These are phyloP conservation scores for Fregetta grallaria DNA, from an alignment of 2,113 vertebrate species.

Conservation along the genomic window DNA sequence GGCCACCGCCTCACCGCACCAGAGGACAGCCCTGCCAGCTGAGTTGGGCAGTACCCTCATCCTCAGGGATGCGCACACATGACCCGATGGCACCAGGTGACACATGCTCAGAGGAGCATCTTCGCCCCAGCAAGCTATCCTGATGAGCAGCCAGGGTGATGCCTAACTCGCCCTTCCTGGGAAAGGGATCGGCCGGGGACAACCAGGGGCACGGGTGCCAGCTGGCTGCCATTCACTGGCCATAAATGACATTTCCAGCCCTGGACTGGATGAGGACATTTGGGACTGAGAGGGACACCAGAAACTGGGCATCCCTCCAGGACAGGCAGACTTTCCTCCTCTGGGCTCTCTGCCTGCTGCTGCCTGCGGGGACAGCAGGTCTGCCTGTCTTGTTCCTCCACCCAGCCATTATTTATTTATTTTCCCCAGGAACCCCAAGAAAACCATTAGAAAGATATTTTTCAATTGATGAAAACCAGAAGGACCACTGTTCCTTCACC, in stretches of 20 bases:
- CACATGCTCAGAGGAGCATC: not conserved
- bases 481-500: not conserved
- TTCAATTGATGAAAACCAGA: not conserved
- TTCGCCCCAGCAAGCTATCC: fast-evolving
- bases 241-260: not conserved
- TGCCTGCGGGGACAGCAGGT: not conserved
- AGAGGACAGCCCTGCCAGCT: not conserved
- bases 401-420: not conserved
- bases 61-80: fast-evolving
- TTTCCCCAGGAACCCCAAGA: not conserved
- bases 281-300: not conserved
- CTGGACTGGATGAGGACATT: not conserved
- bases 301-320: not conserved
- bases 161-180: not conserved
- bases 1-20: not conserved
- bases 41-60: not conserved
- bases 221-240: not conserved
- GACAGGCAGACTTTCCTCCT: not conserved
- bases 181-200: not conserved
- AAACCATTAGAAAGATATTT: not conserved
- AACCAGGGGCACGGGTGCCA: fast-evolving
- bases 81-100: not conserved
- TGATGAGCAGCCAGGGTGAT: not conserved
- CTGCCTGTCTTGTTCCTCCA: not conserved
- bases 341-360: not conserved